These are phyloP conservation scores for Coenobita brevimanus DNA, from an alignment of 1,140 invertebrate genomes.

Conservation along the genomic window DNA sequence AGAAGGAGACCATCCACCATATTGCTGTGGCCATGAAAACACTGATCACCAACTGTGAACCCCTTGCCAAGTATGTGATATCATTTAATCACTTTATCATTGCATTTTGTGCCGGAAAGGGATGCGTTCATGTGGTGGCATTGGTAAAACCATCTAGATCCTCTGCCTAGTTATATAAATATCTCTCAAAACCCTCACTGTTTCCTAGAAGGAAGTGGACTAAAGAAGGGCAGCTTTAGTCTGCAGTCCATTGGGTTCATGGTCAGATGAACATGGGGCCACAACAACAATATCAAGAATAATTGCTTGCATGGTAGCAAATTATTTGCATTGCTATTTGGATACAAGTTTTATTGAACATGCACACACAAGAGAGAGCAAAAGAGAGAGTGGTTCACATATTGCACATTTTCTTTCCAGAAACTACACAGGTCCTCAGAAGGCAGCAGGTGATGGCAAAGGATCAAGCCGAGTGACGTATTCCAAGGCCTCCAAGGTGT, in stretches of 20 bases:
- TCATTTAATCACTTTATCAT: background rate
- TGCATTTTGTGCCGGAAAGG: background rate
- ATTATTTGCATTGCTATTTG: too few species aligned
- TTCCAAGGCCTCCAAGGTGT: slow-evolving; percentile 71
- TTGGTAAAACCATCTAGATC: background rate
- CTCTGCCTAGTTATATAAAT: background rate
- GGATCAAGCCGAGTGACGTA: slow-evolving; percentile 66
- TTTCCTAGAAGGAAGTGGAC: too few species aligned
- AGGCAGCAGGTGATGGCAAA: slow-evolving; percentile 79
- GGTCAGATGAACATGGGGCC: too few species aligned
- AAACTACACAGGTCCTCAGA: slow-evolving; percentile 87
- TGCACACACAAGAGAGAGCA: too few species aligned
- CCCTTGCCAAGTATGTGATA: slow-evolving; percentile 88
- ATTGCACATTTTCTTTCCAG: too few species aligned
- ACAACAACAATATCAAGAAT: too few species aligned
- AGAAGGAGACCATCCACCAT: slow-evolving; percentile 95
- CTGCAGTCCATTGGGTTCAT: too few species aligned
- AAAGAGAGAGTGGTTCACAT: too few species aligned
- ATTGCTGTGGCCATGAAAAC: slow-evolving; percentile 96
- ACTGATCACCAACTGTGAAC: slow-evolving; percentile 96
- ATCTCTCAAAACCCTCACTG: background rate
- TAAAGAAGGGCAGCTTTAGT: too few species aligned
- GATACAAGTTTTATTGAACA: too few species aligned
- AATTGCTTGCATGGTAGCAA: too few species aligned
- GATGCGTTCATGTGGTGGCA: background rate